Conservation (phyloP, 2,113 vertebrate genomes). For the Alethe diademata region DNA sequence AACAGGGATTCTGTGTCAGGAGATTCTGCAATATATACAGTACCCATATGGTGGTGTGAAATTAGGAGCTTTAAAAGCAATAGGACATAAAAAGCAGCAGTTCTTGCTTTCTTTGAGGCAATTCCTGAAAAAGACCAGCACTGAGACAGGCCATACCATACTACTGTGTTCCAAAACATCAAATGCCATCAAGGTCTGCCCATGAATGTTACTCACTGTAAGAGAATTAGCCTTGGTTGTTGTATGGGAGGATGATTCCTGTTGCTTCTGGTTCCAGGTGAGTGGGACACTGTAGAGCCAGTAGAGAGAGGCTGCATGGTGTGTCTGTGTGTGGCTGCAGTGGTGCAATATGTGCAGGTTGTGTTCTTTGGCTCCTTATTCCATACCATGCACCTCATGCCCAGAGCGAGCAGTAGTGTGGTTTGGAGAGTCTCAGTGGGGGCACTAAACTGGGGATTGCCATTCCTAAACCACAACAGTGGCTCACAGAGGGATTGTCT, state of each 20-base stretch:
- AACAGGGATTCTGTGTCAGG: neutral
- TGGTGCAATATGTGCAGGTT: accelerated
- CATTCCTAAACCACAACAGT: neutral
- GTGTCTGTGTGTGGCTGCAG: neutral
- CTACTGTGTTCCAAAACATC: neutral
- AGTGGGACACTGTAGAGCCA: neutral
- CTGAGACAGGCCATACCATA: neutral
- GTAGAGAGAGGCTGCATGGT: neutral
- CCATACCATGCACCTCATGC: too few species aligned
- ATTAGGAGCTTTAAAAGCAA: neutral
- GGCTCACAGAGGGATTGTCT: neutral
- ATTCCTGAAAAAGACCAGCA: neutral
- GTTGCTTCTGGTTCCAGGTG: neutral
- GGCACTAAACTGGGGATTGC: neutral
- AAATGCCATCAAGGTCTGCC: neutral
- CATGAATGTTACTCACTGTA: accelerated
- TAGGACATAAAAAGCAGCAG: neutral
- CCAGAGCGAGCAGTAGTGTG: neutral
- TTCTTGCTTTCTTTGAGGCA: neutral
- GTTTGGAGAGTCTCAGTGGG: too few species aligned
- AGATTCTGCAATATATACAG: neutral
- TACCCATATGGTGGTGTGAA: neutral
- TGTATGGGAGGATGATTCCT: neutral
- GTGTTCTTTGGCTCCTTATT: neutral
- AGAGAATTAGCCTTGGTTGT: neutral